phyloP scores from a whole-genome alignment of 2,113 vertebrate genomes.

The Cnemophilus loriae region DNA sequence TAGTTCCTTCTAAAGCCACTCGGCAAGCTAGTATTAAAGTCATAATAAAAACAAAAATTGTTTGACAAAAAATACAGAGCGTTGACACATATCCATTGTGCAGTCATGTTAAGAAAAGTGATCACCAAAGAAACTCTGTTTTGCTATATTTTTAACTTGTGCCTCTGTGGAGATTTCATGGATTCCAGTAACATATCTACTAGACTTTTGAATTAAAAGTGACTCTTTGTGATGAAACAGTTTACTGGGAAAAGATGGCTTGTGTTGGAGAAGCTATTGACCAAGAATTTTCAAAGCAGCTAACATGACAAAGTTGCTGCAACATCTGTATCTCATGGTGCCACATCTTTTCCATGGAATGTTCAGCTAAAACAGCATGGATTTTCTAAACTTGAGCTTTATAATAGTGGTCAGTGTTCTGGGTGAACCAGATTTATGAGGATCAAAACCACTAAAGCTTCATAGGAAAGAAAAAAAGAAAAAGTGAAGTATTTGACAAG shows the following conservation, averaged over 20 bases:
- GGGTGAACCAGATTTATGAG: background rate
- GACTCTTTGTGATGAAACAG: background rate
- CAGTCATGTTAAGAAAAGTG: background rate
- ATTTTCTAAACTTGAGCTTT: background rate
- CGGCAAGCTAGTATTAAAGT: background rate
- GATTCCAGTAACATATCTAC: too few species aligned
- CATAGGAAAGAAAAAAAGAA: background rate
- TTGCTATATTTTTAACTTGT: background rate
- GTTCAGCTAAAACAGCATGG: background rate
- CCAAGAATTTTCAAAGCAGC: background rate
- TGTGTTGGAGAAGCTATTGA: background rate
- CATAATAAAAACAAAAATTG: background rate
- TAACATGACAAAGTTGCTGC: background rate
- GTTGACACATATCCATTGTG: background rate
- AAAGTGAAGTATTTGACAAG: background rate
- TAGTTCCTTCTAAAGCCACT: background rate
- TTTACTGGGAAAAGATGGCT: background rate
- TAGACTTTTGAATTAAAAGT: background rate
- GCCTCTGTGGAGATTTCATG: background rate
- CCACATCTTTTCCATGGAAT: background rate
- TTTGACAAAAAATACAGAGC: background rate
- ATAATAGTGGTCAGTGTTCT: background rate
- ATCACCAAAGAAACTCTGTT: background rate
- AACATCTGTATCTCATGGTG: rapidly evolving
- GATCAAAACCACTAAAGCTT: background rate